phyloP scores from a whole-genome alignment of 2,888 invertebrate species.

The Drosophila mulleri region DNA sequence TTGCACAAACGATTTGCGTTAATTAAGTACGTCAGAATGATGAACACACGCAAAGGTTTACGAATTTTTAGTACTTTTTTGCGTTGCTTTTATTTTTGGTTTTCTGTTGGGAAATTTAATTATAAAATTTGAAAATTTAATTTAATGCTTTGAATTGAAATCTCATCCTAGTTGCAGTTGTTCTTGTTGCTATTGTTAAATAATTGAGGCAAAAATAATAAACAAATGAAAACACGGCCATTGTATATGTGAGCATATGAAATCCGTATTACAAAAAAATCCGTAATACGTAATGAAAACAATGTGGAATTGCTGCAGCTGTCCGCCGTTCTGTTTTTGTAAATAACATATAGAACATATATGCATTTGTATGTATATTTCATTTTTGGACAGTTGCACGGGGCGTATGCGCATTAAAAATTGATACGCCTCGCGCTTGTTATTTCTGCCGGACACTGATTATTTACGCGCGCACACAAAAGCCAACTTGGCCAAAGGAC shows the following conservation, averaged over 20 bases:
- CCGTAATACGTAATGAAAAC: conserved; percentile 33
- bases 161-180: conserved; percentile 1
- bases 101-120: conserved; percentile 57
- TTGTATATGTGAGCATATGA: conserved; percentile 3
- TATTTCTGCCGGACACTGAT: conserved; percentile 21
- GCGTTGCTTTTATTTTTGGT: not conserved
- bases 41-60: conserved; percentile 17
- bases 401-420: conserved; percentile 51
- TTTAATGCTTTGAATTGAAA: conserved; percentile 49
- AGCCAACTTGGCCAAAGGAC: conserved; percentile 23
- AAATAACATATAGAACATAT: too few species aligned
- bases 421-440: conserved; percentile 35
- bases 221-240: conserved; percentile 48
- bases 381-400: conserved; percentile 19
- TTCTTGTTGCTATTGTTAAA: conserved; percentile 25
- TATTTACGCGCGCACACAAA: conserved; percentile 20
- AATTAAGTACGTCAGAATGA: conserved; percentile 62
- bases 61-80: not conserved
- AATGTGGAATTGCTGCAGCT: conserved; percentile 24
- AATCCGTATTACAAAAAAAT: conserved; percentile 6
- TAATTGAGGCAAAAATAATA: conserved; percentile 57
- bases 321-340: not conserved
- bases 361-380: not conserved
- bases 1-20: conserved; percentile 52
- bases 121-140: conserved; percentile 54